These are phyloP conservation scores for Rhadinocentrus ornatus DNA, from an alignment of 2,797 vertebrate genomes.

Conservation along the genomic window DNA sequence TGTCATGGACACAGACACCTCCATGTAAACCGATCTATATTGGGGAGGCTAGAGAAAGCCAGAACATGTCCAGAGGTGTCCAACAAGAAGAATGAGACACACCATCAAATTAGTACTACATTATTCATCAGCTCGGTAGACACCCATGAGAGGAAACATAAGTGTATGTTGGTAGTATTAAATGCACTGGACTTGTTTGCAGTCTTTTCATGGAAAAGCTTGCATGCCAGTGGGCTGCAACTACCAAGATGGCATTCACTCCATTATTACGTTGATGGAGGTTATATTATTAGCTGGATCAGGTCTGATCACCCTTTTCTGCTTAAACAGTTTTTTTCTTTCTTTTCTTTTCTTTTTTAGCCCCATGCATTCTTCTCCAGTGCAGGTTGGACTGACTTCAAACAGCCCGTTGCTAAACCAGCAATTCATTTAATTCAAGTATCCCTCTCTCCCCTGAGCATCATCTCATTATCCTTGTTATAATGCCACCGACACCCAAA, in stretches of 20 bases:
- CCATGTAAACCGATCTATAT: constrained; percentile 76
- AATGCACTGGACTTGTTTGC: constrained; percentile 56
- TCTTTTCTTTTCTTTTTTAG: constrained; percentile 5
- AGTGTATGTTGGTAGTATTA: constrained; percentile 64
- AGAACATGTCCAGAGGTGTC: constrained; percentile 79
- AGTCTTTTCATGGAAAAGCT: constrained; percentile 38
- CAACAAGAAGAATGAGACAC: constrained; percentile 71
- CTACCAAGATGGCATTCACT: constrained; percentile 3
- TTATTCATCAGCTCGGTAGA: constrained; percentile 74
- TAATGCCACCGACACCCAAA: constrained; percentile 80
- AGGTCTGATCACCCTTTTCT: constrained; percentile 9
- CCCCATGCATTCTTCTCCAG: constrained; percentile 20
- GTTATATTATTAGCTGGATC: constrained; percentile 7
- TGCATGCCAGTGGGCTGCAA: constrained; percentile 32
- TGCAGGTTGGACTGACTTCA: constrained; percentile 65
- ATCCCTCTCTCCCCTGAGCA: constrained; percentile 78
- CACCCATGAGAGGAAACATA: constrained; percentile 64
- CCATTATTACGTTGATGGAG: not conserved
- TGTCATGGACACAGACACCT: constrained; percentile 76
- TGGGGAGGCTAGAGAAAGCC: constrained; percentile 63
- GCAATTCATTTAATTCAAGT: constrained; percentile 72
- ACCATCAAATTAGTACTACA: constrained; percentile 79
- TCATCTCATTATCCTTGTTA: constrained; percentile 81
- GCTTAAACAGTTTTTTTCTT: constrained; percentile 22
- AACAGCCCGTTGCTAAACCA: constrained; percentile 71